Conservation (phyloP, 2,888 invertebrate genomes). For the Ophonus ardosiacus region DNA sequence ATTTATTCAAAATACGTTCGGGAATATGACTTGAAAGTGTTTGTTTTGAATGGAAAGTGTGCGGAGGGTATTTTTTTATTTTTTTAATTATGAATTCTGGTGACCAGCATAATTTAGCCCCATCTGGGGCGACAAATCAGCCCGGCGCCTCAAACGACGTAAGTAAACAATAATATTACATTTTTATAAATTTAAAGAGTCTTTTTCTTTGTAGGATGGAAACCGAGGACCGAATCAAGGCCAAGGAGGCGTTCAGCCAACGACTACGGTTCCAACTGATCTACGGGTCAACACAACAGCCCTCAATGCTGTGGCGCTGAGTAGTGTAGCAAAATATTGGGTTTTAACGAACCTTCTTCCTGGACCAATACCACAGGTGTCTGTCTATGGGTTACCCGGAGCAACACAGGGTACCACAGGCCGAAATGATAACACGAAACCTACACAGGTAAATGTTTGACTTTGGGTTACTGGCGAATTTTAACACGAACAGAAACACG, state of each 20-base stretch:
- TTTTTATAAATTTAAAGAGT: not conserved
- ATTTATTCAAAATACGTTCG: slow-evolving; percentile 71
- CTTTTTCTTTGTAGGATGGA: slow-evolving; percentile 50
- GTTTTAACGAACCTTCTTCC: slow-evolving; percentile 89
- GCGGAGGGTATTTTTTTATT: slow-evolving; percentile 67
- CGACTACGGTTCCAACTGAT: slow-evolving; percentile 80
- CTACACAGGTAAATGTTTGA: slow-evolving; percentile 77
- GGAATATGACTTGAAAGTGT: slow-evolving; percentile 66
- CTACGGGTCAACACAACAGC: slow-evolving; percentile 82
- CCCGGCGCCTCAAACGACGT: slow-evolving; percentile 78
- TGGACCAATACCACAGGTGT: slow-evolving; percentile 86
- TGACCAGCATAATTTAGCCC: slow-evolving; percentile 76
- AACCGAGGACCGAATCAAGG: not conserved
- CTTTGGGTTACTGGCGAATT: not conserved
- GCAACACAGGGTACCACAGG: slow-evolving; percentile 70
- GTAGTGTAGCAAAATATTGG: slow-evolving; percentile 90
- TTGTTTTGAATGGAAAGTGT: slow-evolving; percentile 70
- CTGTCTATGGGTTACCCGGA: slow-evolving; percentile 83
- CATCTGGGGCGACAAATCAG: slow-evolving; percentile 79
- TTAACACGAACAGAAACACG: no score
- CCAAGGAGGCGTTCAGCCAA: slow-evolving; percentile 72
- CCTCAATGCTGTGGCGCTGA: slow-evolving; percentile 83
- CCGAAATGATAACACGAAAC: slow-evolving; percentile 80
- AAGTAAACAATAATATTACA: slow-evolving; percentile 62
- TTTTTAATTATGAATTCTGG: slow-evolving; percentile 77